Evolutionary conservation across 2,888 invertebrate genomes (phyloP).

Genomic region (Pollenia griseotomentosa): DNA sequence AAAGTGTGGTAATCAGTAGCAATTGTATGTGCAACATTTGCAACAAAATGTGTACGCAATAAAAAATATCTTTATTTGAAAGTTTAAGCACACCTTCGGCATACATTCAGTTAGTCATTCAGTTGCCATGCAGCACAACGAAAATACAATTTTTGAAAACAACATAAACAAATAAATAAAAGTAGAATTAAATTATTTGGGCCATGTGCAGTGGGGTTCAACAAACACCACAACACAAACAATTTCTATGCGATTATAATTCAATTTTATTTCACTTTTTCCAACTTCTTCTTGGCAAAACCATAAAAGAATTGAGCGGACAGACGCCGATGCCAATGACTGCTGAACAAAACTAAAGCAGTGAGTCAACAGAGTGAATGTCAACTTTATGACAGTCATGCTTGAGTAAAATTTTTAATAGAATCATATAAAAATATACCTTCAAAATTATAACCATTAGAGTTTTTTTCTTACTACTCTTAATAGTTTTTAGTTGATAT

Average conservation of each 20-base stretch:
- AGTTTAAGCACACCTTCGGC: conserved; percentile 31
- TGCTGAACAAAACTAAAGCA: conserved; percentile 1
- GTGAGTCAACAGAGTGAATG: conserved; percentile 57
- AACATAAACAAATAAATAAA: conserved; percentile 33
- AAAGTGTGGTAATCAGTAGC: conserved; percentile 65
- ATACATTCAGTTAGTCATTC: not conserved
- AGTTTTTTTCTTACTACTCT: conserved; percentile 6
- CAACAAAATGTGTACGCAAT: conserved; percentile 42
- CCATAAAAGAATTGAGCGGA: conserved; percentile 12
- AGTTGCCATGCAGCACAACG: conserved; percentile 8
- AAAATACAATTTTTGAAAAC: not conserved
- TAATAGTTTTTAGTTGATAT: conserved; percentile 27
- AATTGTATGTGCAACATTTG: conserved; percentile 61
- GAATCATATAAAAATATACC: conserved; percentile 56
- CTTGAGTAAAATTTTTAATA: conserved; percentile 59
- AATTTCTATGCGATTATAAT: conserved; percentile 51
- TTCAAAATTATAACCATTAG: conserved; percentile 38
- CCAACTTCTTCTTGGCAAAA: not conserved
- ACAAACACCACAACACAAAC: conserved; percentile 21
- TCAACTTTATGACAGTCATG: conserved; percentile 65
- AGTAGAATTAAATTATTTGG: conserved; percentile 51
- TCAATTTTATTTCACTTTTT: conserved; percentile 42
- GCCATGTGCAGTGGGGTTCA: conserved; percentile 52
- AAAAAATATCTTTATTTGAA: conserved; percentile 29
- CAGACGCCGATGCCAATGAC: conserved; percentile 19